phyloP scores from a whole-genome alignment of 2,888 invertebrate genomes.

The Phortica okadai region DNA sequence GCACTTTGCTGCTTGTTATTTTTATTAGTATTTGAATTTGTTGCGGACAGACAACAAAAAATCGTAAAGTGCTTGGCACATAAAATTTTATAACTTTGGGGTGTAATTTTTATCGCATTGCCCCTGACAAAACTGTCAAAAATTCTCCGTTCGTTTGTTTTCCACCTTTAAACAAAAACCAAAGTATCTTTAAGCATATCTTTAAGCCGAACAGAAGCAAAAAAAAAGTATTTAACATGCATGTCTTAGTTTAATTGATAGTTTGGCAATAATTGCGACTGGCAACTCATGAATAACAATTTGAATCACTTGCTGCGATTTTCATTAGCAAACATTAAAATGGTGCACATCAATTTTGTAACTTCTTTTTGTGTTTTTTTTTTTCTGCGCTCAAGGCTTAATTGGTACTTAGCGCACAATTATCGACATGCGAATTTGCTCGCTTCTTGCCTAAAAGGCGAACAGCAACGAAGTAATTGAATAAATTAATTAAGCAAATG shows the following conservation, averaged over 20 bases:
- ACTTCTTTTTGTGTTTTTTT: conserved; percentile 47
- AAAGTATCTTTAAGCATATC: too few relatives aligned
- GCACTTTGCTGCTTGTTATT: conserved; percentile 17
- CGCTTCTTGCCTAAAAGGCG: neutral
- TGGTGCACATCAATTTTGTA: conserved; percentile 63
- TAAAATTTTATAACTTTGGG: conserved; percentile 68
- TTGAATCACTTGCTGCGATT: conserved; percentile 68
- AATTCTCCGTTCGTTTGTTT: conserved; percentile 28
- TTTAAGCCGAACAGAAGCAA: too few relatives aligned
- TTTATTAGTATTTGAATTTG: conserved; percentile 19
- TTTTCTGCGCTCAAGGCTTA: conserved; percentile 32
- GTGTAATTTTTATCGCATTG: conserved; percentile 65
- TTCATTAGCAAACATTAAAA: conserved; percentile 71
- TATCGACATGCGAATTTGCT: conserved; percentile 41
- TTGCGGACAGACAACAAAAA: conserved; percentile 49
- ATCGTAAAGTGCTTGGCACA: conserved; percentile 70
- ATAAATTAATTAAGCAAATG: conserved; percentile 16
- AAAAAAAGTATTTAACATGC: neutral
- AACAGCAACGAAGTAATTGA: conserved; percentile 11
- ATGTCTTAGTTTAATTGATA: conserved; percentile 43
- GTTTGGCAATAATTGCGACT: conserved; percentile 38
- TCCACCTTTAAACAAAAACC: too few relatives aligned
- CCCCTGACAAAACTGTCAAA: conserved; percentile 46
- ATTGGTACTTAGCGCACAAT: conserved; percentile 36
- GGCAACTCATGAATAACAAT: conserved; percentile 40